Percentiles rank a stretch among this genome's conserved stretches.
phyloP scores from a whole-genome alignment of 2,797 vertebrate genomes.

The Falco columbarius region DNA sequence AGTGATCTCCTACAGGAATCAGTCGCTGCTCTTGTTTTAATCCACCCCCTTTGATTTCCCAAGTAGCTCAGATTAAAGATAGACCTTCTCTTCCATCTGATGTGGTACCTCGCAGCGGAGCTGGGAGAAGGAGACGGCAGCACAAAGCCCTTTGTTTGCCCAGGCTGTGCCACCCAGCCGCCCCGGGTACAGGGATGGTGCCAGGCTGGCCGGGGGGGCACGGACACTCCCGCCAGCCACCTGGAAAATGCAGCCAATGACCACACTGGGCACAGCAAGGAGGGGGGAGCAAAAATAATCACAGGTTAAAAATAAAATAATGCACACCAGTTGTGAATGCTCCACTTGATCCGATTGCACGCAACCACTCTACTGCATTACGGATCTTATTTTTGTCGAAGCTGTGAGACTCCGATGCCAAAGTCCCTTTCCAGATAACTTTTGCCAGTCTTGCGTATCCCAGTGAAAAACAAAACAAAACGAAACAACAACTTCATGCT shows the following conservation, averaged over 20 bases:
- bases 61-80: constrained; percentile 74
- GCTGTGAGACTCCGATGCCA: background rate
- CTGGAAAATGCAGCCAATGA: constrained; percentile 8
- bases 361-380: background rate
- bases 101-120: constrained; percentile 12
- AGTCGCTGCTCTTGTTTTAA: constrained; percentile 75
- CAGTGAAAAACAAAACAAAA: background rate
- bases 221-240: constrained; percentile 52
- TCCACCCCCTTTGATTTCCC: constrained; percentile 73
- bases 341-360: background rate
- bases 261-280: background rate
- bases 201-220: constrained; percentile 22
- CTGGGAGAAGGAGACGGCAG: constrained; percentile 57
- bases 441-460: background rate
- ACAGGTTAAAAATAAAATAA: background rate
- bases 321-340: background rate
- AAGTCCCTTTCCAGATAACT: background rate
- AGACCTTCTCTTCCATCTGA: constrained; percentile 46
- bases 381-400: background rate
- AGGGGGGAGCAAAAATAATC: background rate
- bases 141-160: constrained; percentile 75
- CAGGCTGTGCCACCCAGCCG: constrained; percentile 25
- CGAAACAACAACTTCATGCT: background rate
- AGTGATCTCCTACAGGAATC: constrained; percentile 69
- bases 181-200: constrained; percentile 16